A percentile compares a stretch with the other conserved stretches of the same genome.
Conservation (phyloP, 2,888 invertebrate species). For the Steinernema carpocapsae region DNA sequence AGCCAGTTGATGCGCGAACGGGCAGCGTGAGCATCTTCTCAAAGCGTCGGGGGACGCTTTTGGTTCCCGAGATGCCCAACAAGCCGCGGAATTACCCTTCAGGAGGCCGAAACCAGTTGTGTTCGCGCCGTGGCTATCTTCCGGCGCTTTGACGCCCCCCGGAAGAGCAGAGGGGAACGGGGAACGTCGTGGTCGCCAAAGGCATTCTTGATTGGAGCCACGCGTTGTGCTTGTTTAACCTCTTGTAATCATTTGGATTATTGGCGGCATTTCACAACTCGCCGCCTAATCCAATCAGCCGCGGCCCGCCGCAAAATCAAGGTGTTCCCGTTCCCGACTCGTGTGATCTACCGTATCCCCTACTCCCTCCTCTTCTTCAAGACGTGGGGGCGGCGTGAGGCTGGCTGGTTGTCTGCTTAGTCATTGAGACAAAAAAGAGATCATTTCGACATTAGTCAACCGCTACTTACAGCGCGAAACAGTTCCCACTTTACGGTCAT, state of each 20-base stretch:
- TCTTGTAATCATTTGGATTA: slow-evolving; percentile 2
- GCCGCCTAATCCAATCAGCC: slow-evolving; percentile 25
- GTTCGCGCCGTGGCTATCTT: neutral
- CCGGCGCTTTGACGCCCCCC: neutral
- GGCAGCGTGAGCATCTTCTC: neutral
- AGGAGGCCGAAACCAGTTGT: neutral
- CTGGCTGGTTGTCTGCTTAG: slow-evolving; percentile 1
- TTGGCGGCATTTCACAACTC: slow-evolving; percentile 13
- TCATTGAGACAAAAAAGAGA: slow-evolving; percentile 30
- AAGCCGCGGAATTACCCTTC: neutral
- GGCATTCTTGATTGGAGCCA: no score
- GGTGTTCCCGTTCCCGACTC: no score
- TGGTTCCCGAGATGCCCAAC: slow-evolving; percentile 18
- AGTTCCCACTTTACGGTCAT: slow-evolving; percentile 31
- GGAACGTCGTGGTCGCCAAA: no score
- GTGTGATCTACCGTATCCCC: neutral
- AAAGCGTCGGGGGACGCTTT: no score
- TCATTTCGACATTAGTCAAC: slow-evolving; percentile 27
- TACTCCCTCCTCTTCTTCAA: neutral
- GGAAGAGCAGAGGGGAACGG: no score
- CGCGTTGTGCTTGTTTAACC: slow-evolving; percentile 11
- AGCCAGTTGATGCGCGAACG: slow-evolving; percentile 27
- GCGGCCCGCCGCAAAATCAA: neutral
- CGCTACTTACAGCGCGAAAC: slow-evolving; percentile 32
- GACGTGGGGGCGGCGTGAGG: neutral